phyloP scores from a whole-genome alignment of 2,113 vertebrate species.

The Chrysochloris asiatica region DNA sequence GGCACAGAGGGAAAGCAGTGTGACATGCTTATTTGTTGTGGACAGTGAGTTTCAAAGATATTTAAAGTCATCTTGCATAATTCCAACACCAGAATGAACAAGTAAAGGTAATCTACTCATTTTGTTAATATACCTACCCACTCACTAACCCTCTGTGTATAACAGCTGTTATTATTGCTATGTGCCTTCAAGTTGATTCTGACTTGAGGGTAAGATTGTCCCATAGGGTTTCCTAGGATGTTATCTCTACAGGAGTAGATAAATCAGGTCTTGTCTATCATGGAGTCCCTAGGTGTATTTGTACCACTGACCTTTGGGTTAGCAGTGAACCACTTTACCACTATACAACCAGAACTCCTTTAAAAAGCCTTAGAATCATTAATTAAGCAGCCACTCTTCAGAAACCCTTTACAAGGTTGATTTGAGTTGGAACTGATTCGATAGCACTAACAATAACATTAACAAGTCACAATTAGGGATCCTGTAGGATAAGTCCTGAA shows the following conservation, averaged over 20 bases:
- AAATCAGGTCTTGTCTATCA: neutral
- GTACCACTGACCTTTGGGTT: no score
- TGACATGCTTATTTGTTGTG: neutral
- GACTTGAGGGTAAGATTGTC: no score
- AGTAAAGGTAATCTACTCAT: neutral
- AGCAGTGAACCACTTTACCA: neutral
- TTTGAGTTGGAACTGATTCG: no score
- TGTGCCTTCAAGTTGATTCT: no score
- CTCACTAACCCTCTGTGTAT: neutral
- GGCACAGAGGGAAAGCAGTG: neutral
- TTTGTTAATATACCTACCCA: neutral
- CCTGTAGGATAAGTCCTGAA: no score
- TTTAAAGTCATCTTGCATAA: neutral
- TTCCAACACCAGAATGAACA: neutral
- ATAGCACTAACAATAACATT: no score
- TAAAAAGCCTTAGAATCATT: neutral
- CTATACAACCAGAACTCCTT: neutral
- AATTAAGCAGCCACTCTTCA: no score
- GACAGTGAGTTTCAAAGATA: neutral
- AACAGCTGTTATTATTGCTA: neutral
- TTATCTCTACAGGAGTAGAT: no score
- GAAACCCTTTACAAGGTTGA: no score
- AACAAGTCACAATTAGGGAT: no score
- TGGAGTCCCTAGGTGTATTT: no score
- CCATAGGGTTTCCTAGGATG: no score